These are phyloP conservation scores for Drosophila longiperda DNA, from an alignment of 2,888 invertebrate genomes.

Conservation along the genomic window DNA sequence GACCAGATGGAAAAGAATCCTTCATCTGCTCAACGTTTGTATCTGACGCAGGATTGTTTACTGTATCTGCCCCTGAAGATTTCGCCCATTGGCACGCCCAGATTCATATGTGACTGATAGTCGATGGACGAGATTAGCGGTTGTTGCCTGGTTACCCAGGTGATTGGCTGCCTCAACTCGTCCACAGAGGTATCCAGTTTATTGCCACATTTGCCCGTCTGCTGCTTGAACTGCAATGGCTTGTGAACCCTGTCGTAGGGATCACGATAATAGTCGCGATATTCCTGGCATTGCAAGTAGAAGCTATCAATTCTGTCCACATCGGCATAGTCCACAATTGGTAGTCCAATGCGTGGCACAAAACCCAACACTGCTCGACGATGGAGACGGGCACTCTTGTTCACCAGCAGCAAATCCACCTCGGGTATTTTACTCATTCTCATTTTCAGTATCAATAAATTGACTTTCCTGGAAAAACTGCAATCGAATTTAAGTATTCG, in stretches of 20 bases:
- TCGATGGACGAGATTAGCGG: conserved; percentile 27
- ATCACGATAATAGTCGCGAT: conserved; percentile 82
- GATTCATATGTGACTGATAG: conserved; percentile 39
- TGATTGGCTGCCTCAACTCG: conserved; percentile 26
- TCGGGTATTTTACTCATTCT: conserved; percentile 31
- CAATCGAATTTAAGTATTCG: background rate
- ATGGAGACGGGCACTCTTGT: conserved; percentile 42
- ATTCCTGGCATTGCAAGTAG: conserved; percentile 79
- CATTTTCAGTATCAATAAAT: conserved; percentile 12
- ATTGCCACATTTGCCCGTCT: conserved; percentile 53
- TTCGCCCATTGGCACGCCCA: conserved; percentile 17
- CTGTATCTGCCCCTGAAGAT: conserved; percentile 23
- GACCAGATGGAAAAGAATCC: background rate
- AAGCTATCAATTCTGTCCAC: conserved; percentile 74
- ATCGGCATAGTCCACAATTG: conserved; percentile 75
- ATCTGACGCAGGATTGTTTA: conserved; percentile 20
- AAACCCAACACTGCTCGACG: conserved; percentile 72
- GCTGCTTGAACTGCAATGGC: conserved; percentile 54
- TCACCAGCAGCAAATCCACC: conserved; percentile 35
- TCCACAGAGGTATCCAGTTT: conserved; percentile 30
- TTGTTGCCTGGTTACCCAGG: conserved; percentile 15
- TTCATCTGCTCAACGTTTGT: conserved; percentile 25
- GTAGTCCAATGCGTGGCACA: conserved; percentile 75
- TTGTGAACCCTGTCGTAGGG: conserved; percentile 70
- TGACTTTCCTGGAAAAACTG: background rate